phyloP scores from a whole-genome alignment of 2,888 invertebrate genomes.

The Arrhopalites spinosus region DNA sequence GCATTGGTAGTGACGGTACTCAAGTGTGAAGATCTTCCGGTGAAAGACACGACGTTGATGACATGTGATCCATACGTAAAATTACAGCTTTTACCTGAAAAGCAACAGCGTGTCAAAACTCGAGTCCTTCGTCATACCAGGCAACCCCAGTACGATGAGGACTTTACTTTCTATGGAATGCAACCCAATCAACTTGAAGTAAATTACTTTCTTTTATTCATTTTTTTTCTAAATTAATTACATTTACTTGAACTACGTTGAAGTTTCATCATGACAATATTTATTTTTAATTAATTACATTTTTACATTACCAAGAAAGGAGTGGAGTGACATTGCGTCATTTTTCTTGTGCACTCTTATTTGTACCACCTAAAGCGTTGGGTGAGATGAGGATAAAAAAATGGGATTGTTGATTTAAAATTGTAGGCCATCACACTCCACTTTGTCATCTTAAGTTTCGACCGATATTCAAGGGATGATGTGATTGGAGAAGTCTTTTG shows the following conservation, averaged over 20 bases:
- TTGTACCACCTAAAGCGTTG: too few species aligned
- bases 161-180: slow-evolving; percentile 97
- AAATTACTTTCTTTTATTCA: slow-evolving; percentile 36
- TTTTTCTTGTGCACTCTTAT: too few species aligned
- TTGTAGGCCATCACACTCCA: slow-evolving; percentile 81
- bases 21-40: slow-evolving; percentile 85
- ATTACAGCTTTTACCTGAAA: slow-evolving; percentile 93
- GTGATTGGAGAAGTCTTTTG: slow-evolving; percentile 97
- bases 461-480: slow-evolving; percentile 96
- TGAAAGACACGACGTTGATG: slow-evolving; percentile 77
- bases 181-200: slow-evolving; percentile 78
- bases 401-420: background rate
- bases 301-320: too few species aligned
- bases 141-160: slow-evolving; percentile 97
- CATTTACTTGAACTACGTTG: too few species aligned
- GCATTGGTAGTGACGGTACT: slow-evolving; percentile 91
- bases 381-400: background rate
- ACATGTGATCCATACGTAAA: slow-evolving; percentile 97
- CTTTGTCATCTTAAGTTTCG: slow-evolving; percentile 90
- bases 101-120: slow-evolving; percentile 96
- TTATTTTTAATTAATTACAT: too few species aligned
- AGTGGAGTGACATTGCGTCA: too few species aligned
- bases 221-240: background rate
- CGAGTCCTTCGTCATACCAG: slow-evolving; percentile 93
- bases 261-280: too few species aligned